Conservation (phyloP, 2,888 invertebrate species). For the Apantesis nais region DNA sequence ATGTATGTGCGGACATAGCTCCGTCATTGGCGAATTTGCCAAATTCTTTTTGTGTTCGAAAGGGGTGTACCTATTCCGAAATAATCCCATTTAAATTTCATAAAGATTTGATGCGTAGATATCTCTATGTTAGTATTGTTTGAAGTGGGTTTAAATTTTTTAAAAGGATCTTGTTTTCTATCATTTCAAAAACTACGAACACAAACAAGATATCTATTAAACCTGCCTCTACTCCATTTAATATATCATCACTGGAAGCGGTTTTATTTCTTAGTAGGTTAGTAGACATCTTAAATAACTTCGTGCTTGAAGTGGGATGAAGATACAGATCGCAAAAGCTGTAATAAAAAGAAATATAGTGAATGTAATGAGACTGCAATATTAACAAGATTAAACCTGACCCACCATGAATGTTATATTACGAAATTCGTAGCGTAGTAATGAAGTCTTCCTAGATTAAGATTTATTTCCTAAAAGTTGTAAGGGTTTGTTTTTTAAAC, state of each 20-base stretch:
- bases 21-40: no score
- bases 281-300: constrained; percentile 91
- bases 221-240: constrained; percentile 87
- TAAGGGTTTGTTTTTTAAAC: no score
- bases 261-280: constrained; percentile 87
- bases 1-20: no score
- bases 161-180: no score
- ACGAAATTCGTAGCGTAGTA: neutral
- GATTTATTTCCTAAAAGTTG: neutral
- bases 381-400: neutral
- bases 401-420: neutral
- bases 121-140: no score
- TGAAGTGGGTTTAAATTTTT: no score
- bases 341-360: constrained; percentile 16
- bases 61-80: no score
- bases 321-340: constrained; percentile 89
- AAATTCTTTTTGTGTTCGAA: no score
- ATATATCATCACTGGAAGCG: constrained; percentile 84
- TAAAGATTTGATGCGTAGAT: no score
- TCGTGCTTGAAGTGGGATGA: constrained; percentile 90
- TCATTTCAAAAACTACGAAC: no score
- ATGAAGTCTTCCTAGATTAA: neutral
- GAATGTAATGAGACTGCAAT: neutral
- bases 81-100: no score
- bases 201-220: neutral